Evolutionary conservation across 2,797 vertebrate species (phyloP), one percentile per base, ranked within the genome.

Genomic region (Rhincodon typus): DNA sequence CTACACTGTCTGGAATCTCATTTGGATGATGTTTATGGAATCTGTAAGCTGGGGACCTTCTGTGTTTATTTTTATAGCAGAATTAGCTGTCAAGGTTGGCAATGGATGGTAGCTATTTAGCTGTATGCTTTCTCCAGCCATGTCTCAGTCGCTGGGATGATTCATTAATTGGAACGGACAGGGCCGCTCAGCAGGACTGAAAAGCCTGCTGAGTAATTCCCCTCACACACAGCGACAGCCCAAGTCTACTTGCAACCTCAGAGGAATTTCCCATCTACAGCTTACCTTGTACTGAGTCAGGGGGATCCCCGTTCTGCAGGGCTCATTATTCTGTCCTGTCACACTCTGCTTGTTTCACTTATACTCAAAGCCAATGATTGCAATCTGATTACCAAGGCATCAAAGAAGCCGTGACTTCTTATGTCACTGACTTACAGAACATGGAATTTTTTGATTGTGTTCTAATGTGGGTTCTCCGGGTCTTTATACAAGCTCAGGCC

Each of bases 191-290:
- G 82, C 42, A 23, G 21, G 82, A 2, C 4, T 0, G 21, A 42
- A 84, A 84, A 21, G 46, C 82, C 82, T 46, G 42, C 42, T 13
- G 38, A 46, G 42, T 3, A 7, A 84, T 84, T 46, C 6, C 42
- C 82, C 42, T 42, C 19, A 42, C 38, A 23, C 4, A 84, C 82
- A 23, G 38, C 21, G 5, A 84, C 21, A 6, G 23, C 8, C 38
- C 42, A 46, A 21, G 17, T 6, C 1, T 84, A 84, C 21, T 84
- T 21, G 5, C 38, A 38, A 42, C 42, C 82, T 84, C 4, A 21
- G 82, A 66, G 88, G 57, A 91, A 19, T 91, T 91, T 66, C 53
- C 88, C 88, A 91, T 91, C 88, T 91, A 46, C 88, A 66, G 6
- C 88, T 53, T 91, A 34, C 53, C 19, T 90, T 19, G 4, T 4